A percentile compares a stretch with the other conserved stretches of the same genome.
Conservation (phyloP, 2,797 vertebrate genomes). For the Rhyacichthys aspro region DNA sequence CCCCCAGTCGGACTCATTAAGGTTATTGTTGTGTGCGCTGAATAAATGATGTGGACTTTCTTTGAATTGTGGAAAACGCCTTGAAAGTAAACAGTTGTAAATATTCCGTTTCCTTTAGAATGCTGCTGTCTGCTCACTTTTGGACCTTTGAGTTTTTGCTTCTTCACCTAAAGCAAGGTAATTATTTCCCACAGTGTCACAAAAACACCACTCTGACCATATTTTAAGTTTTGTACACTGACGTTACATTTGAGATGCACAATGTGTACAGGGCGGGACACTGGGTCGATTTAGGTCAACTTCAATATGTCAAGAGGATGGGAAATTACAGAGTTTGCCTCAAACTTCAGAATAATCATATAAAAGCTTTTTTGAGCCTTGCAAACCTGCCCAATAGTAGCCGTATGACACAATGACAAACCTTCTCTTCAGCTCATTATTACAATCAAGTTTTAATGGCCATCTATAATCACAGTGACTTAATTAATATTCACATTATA, state of each 20-base stretch:
- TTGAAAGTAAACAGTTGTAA: neutral
- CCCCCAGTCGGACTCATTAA: constrained; percentile 64
- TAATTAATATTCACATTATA: constrained; percentile 5
- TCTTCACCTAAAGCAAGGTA: constrained; percentile 5
- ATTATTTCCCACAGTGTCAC: constrained; percentile 11
- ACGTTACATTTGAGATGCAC: constrained; percentile 18
- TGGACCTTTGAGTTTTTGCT: constrained; percentile 9
- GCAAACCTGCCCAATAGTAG: constrained; percentile 41
- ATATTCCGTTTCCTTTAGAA: constrained; percentile 3
- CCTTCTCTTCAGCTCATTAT: constrained; percentile 34
- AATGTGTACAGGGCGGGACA: constrained; percentile 19
- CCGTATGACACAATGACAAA: constrained; percentile 49
- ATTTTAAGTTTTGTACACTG: too few species aligned
- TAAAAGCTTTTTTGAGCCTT: constrained; percentile 37
- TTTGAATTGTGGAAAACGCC: neutral
- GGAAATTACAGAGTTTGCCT: constrained; percentile 39
- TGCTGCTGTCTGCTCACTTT: constrained; percentile 18
- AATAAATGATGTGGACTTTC: constrained; percentile 2
- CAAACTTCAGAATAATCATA: constrained; percentile 34
- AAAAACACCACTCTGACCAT: neutral
- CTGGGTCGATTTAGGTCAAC: constrained; percentile 38
- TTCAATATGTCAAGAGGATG: constrained; percentile 45
- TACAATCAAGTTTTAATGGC: constrained; percentile 43
- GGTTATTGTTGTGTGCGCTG: constrained; percentile 38
- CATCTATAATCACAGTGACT: constrained; percentile 28